These are phyloP conservation scores for Rhinoptilus africanus DNA, from an alignment of 2,113 vertebrate species.

Conservation along the genomic window DNA sequence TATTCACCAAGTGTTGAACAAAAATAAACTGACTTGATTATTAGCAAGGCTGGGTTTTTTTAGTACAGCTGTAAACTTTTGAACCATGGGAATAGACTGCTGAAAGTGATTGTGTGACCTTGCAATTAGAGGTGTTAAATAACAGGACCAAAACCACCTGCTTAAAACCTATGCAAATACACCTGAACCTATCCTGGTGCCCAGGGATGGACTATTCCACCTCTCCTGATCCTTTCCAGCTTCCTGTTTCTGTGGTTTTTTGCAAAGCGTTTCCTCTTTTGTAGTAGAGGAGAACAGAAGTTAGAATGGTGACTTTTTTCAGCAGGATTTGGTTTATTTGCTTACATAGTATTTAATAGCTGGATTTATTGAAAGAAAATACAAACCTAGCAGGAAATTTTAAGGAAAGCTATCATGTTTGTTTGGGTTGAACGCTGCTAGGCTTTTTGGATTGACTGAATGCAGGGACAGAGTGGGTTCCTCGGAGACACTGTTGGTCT, in stretches of 20 bases:
- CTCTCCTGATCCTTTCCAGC: background rate
- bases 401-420: background rate
- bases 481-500: background rate
- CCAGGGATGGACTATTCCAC: background rate
- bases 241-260: background rate
- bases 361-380: background rate
- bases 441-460: background rate
- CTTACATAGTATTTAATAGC: background rate
- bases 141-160: background rate
- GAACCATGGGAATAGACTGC: background rate
- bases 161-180: background rate
- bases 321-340: background rate
- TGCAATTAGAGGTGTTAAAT: slow-evolving; percentile 8
- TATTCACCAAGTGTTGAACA: background rate
- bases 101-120: background rate
- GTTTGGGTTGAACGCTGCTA: background rate
- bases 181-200: background rate
- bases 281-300: background rate
- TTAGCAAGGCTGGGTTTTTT: background rate
- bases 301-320: background rate
- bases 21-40: background rate
- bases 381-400: background rate
- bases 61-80: background rate
- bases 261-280: background rate
- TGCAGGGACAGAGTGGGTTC: background rate